Evolutionary conservation across 1,140 invertebrate genomes (phyloP), one percentile per base, ranked within the genome.

Genomic region (Neotoxoptera formosana): DNA sequence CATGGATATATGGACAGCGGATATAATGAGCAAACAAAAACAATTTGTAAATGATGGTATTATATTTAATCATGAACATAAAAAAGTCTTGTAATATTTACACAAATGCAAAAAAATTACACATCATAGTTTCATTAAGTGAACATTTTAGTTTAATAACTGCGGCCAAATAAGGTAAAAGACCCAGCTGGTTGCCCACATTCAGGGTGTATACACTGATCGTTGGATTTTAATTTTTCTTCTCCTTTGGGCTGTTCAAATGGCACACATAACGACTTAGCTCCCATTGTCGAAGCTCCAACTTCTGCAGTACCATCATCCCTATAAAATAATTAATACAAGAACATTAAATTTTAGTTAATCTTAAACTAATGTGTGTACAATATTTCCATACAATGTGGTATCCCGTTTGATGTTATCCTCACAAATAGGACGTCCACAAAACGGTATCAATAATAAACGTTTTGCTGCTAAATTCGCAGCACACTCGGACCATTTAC

Each of bases 371-470:
- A 25, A 87, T 48, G 4, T 34, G 20, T 9, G 0, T 34, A 88
- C 2, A 51, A 21, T 51, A 23, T 93, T 11, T 91, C 67, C 93
- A 94, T 96, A 98, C 97, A 97, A 97, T 30, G 98, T 97, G 95
- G 98, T 99, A 93, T 99, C 98, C 94, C 98, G 97, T 96, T 99
- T 99, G 95, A 99, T 99, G 88, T 96, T 96, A 93, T 99, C 99
- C 95, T 99, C 99, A 95, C 99, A 99, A 0, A 96, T 95, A 34
- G 96, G 96, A 0, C 97, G 96, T 11, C 98, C 99, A 96, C 99
- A 99, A 96, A 99, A 99, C 30, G 99, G 99, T 45, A 98, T 96
- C 91, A 99, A 95, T 90, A 99, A 96, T 7, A 99, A 96, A 95
- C 98, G 98, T 94, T 99, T 99, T 51, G 97, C 96, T 94, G 99